Conservation (phyloP, 2,113 vertebrate genomes). For the Epinephelus moara region DNA sequence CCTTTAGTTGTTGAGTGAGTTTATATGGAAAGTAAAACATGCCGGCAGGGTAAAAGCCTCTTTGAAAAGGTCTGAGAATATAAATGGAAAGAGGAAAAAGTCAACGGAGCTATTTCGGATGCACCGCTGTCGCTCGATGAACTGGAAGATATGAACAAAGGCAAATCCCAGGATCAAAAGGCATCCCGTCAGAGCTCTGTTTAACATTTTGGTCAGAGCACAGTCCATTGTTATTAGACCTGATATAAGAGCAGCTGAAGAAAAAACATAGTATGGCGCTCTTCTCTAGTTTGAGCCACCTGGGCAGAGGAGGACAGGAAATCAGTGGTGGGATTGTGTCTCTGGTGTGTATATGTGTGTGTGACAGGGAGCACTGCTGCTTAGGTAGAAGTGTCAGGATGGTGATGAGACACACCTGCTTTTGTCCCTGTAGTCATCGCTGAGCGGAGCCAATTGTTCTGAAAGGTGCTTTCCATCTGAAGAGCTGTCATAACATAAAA, state of each 20-base stretch:
- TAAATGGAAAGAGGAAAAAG: conserved; percentile 48
- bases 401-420: conserved; percentile 48
- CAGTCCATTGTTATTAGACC: conserved; percentile 18
- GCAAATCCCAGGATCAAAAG: conserved; percentile 38
- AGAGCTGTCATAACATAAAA: conserved; percentile 52
- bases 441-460: conserved; percentile 38
- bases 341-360: conserved; percentile 19
- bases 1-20: background rate
- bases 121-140: conserved; percentile 8
- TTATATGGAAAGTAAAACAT: conserved; percentile 34
- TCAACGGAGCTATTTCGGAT: conserved; percentile 54
- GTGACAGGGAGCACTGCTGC: background rate
- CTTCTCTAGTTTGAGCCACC: conserved; percentile 27
- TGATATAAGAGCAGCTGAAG: conserved; percentile 14
- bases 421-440: conserved; percentile 33
- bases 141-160: conserved; percentile 57
- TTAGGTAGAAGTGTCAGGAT: conserved; percentile 46
- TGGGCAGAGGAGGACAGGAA: conserved; percentile 15
- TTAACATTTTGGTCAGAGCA: conserved; percentile 36
- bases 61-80: conserved; percentile 34
- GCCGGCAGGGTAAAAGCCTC: conserved; percentile 26
- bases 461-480: conserved; percentile 41
- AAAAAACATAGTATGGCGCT: background rate
- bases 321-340: conserved; percentile 5
- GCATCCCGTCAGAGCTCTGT: conserved; percentile 36